Conservation (phyloP, 2,888 invertebrate genomes). For the Oxytorus armatus region DNA sequence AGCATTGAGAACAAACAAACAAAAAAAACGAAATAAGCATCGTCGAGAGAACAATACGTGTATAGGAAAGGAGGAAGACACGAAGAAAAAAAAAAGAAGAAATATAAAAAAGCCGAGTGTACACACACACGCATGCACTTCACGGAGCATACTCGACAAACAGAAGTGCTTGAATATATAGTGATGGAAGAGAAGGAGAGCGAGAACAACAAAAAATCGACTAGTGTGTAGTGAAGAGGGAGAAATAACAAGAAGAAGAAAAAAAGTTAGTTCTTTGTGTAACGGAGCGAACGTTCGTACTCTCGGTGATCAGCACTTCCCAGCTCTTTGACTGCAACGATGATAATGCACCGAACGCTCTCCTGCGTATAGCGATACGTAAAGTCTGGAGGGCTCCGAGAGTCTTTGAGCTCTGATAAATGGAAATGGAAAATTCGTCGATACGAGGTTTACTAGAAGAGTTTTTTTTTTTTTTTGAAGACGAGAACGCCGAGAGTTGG, state of each 20-base stretch:
- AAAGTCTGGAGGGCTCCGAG: slow-evolving; percentile 20
- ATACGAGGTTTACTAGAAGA: slow-evolving; percentile 28
- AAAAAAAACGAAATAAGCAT: slow-evolving; percentile 17
- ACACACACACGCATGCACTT: background rate
- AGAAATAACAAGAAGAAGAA: slow-evolving; percentile 33
- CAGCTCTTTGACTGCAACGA: slow-evolving; percentile 57
- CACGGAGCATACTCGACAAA: slow-evolving; percentile 43
- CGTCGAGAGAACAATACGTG: background rate
- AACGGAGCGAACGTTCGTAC: slow-evolving; percentile 54
- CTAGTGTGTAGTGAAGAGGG: slow-evolving; percentile 35
- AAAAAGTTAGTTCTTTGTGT: slow-evolving; percentile 56
- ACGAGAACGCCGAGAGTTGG: background rate
- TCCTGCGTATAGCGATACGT: slow-evolving; percentile 9
- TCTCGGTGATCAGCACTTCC: slow-evolving; percentile 58
- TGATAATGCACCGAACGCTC: slow-evolving; percentile 56
- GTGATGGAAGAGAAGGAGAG: slow-evolving; percentile 14
- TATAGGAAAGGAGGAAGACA: slow-evolving; percentile 22
- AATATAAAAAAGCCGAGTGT: slow-evolving; percentile 29
- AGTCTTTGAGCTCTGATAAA: slow-evolving; percentile 48
- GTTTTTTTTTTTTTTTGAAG: background rate
- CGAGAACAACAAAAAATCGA: slow-evolving; percentile 17
- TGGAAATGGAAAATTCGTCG: slow-evolving; percentile 56
- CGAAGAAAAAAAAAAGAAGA: slow-evolving; percentile 36
- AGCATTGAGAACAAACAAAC: slow-evolving; percentile 33
- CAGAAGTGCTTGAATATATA: slow-evolving; percentile 46